Conservation (phyloP, 1,140 invertebrate genomes). For the Leptestheria dahalacensis region DNA sequence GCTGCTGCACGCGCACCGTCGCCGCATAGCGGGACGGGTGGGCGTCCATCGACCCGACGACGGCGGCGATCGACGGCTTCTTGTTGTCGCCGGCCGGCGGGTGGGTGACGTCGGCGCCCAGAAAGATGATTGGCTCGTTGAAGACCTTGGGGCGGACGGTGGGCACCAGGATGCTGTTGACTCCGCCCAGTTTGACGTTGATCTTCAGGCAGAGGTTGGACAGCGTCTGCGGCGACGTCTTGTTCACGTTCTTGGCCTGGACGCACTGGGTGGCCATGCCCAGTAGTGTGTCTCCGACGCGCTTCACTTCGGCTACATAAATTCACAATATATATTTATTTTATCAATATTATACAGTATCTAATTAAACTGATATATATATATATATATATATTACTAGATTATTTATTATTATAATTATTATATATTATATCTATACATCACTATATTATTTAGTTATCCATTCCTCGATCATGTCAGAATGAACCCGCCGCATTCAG, state of each 20-base stretch:
- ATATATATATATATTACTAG: too few relatives aligned
- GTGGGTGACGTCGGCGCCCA: slow-evolving; percentile 99
- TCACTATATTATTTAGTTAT: too few relatives aligned
- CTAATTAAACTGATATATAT: too few relatives aligned
- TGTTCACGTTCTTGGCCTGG: slow-evolving; percentile 99
- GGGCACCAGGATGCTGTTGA: slow-evolving; percentile 97
- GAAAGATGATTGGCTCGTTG: slow-evolving; percentile 97
- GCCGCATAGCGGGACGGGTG: slow-evolving; percentile 98
- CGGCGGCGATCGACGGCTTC: slow-evolving; percentile 95
- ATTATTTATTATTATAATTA: too few relatives aligned
- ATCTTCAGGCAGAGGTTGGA: slow-evolving; percentile 99
- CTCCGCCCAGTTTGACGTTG: slow-evolving; percentile 98
- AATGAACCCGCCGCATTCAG: too few relatives aligned
- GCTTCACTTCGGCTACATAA: slow-evolving; percentile 87
- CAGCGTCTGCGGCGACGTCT: slow-evolving; percentile 96
- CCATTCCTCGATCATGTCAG: too few relatives aligned
- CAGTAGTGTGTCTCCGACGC: slow-evolving; percentile 95
- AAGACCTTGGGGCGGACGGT: slow-evolving; percentile 91
- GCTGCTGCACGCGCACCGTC: slow-evolving; percentile 95
- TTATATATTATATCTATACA: too few relatives aligned
- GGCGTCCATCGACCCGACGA: slow-evolving; percentile 98
- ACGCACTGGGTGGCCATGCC: slow-evolving; percentile 99
- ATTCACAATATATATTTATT: too few relatives aligned
- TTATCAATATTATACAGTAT: too few relatives aligned
- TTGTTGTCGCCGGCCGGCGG: slow-evolving; percentile 98